Evolutionary conservation across 2,113 vertebrate genomes (phyloP).

Genomic region (Perca flavescens): DNA sequence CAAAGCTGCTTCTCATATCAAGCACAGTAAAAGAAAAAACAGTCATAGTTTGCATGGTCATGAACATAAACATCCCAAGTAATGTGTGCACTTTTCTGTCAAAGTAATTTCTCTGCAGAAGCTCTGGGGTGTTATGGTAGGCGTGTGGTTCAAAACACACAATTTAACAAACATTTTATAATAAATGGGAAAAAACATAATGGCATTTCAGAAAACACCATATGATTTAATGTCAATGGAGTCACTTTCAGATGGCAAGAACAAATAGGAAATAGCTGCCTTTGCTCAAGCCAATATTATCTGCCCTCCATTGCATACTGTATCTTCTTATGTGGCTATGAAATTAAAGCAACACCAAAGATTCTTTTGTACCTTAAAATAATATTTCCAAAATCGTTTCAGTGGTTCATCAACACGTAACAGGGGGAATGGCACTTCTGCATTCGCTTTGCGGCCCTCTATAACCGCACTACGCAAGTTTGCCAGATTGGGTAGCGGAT

Average conservation of each 20-base stretch:
- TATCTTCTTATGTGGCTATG: not conserved
- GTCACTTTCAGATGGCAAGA: not conserved
- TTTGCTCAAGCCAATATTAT: not conserved
- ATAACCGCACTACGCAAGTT: too few relatives aligned
- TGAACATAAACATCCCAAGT: constrained; percentile 8
- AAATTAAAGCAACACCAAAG: not conserved
- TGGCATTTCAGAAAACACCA: not conserved
- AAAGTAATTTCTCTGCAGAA: not conserved
- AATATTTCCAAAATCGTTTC: too few relatives aligned
- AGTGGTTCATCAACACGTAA: too few relatives aligned
- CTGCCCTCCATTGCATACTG: not conserved
- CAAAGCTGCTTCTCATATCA: constrained; percentile 8
- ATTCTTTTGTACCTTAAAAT: too few relatives aligned
- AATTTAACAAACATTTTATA: not conserved
- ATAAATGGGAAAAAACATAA: not conserved
- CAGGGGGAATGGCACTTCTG: too few relatives aligned
- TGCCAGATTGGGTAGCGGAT: too few relatives aligned
- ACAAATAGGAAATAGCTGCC: not conserved
- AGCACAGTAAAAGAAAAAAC: not conserved
- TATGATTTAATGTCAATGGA: not conserved
- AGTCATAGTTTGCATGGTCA: not conserved
- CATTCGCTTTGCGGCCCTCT: too few relatives aligned
- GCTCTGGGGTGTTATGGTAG: not conserved
- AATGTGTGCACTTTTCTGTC: not conserved
- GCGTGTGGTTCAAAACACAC: not conserved